Evolutionary conservation across 1,140 invertebrate species (phyloP), one percentile per base, ranked within the genome.

Genomic region (Popillia japonica): DNA sequence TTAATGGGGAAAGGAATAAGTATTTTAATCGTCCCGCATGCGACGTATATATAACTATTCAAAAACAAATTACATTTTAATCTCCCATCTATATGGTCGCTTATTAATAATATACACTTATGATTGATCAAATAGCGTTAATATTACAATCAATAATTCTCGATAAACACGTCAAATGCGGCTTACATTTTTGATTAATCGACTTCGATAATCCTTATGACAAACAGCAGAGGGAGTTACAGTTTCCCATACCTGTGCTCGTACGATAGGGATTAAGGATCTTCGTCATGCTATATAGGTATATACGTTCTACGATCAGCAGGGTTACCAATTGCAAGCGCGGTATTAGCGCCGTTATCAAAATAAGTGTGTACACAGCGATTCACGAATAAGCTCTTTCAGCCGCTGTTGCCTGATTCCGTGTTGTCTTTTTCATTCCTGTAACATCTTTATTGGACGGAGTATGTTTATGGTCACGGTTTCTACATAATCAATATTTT

Each of bases 41-140:
- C 10, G n/a, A 17, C 17, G 14, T 14, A 55, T 17, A 55, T 55
- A 55, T 55, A 55, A 14, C 48, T 17, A 17, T 55, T 55, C 11
- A 68, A 74, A 74, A 74, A 74, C 41, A 74, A 74, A 74, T 74
- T 74, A 42, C 72, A 40, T 74, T 74, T 74, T 74, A 74, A 74
- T 74, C 72, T 74, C 72, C 20, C 34, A 74, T 74, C 72, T 74
- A 74, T 44, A 55, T 55, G 48, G 64, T 11, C 22, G 64, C 64
- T 72, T 74, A 74, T 74, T 74, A 74, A 23, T 23, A 68, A 68
- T 68, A 68, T 27, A 72, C 64, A 72, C 64, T 72, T 72, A 27
- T 72, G 64, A 72, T 72, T 40, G 34, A 74, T 74, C 72, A 74
- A 74, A 74, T 74, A 74, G 34, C 40, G 41, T 34, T 74, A 74